phyloP scores from a whole-genome alignment of 2,797 vertebrate genomes.

The Oreochromis grahami region DNA sequence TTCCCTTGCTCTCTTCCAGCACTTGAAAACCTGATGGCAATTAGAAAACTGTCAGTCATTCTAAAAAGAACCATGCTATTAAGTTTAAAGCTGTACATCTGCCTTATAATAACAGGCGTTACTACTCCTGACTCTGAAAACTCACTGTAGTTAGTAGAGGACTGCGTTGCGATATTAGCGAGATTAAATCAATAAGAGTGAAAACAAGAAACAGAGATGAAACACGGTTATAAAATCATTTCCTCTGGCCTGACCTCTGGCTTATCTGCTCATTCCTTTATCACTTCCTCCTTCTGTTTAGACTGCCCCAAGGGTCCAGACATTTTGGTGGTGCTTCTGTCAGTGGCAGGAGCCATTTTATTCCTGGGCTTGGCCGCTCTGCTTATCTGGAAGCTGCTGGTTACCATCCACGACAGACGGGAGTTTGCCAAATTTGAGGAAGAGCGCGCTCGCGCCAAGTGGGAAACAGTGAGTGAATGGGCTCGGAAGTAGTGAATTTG shows the following conservation, averaged over 20 bases:
- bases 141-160: neutral
- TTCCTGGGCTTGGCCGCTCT: slow-evolving; percentile 87
- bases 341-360: slow-evolving; percentile 90
- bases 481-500: neutral
- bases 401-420: slow-evolving; percentile 93
- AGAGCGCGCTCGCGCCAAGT: slow-evolving; percentile 91
- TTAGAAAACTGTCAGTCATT: neutral
- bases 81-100: neutral
- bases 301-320: slow-evolving; percentile 93
- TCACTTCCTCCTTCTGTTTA: slow-evolving; percentile 50
- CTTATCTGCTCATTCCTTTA: slow-evolving; percentile 10
- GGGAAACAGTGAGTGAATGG: slow-evolving; percentile 88
- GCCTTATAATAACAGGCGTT: neutral
- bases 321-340: slow-evolving; percentile 89
- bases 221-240: neutral
- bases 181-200: neutral
- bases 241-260: neutral
- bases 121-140: neutral
- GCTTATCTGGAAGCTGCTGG: slow-evolving; percentile 97
- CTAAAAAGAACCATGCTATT: neutral
- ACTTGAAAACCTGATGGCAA: neutral
- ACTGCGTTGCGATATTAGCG: neutral
- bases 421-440: slow-evolving; percentile 97
- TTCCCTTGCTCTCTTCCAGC: neutral
- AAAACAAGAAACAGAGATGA: neutral